Percentiles rank a stretch among this genome's conserved stretches.
These are phyloP conservation scores for Mixornis gularis DNA, from an alignment of 2,113 vertebrate species.

Conservation along the genomic window DNA sequence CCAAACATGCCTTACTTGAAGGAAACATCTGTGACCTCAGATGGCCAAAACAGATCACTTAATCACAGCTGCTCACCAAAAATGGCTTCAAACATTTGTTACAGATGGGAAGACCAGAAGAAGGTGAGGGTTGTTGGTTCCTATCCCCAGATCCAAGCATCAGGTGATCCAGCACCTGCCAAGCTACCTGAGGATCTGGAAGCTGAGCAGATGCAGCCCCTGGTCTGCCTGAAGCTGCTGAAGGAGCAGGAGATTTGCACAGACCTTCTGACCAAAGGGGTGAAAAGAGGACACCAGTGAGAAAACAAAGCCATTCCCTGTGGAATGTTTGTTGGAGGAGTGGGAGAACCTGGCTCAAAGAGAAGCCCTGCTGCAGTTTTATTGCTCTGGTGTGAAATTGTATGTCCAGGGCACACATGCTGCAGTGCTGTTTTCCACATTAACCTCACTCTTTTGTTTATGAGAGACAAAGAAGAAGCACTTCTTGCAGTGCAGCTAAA, in stretches of 20 bases:
- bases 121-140: not conserved
- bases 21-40: not conserved
- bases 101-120: not conserved
- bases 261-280: not conserved
- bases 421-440: not conserved
- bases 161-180: not conserved
- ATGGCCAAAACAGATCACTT: not conserved
- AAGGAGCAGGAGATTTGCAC: not conserved
- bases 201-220: not conserved
- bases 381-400: not conserved
- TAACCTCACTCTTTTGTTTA: not conserved
- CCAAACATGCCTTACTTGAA: not conserved
- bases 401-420: not conserved
- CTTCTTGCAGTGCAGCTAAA: not conserved
- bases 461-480: not conserved
- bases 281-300: slow-evolving; percentile 8
- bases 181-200: not conserved
- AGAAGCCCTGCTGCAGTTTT: not conserved
- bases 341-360: not conserved
- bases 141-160: not conserved
- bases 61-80: not conserved
- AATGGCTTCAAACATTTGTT: not conserved
- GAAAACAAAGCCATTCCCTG: not conserved
- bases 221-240: not conserved
- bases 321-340: not conserved